These are phyloP conservation scores for Amazona vittata DNA, from an alignment of 2,113 vertebrate genomes.

Conservation along the genomic window DNA sequence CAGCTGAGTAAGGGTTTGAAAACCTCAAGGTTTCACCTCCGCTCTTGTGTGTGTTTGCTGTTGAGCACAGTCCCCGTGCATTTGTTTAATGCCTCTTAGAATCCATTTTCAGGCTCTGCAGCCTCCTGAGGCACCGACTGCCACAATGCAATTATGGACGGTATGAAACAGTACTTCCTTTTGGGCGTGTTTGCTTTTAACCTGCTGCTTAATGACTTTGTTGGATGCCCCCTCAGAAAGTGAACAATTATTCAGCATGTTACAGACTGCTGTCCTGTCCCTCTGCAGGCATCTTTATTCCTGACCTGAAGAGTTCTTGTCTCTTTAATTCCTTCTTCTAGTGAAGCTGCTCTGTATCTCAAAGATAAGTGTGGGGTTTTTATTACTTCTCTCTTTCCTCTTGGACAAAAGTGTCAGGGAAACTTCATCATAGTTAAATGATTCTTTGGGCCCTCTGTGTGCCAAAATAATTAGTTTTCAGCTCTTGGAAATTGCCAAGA, in stretches of 20 bases:
- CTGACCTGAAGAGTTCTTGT: background rate
- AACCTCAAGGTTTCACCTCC: background rate
- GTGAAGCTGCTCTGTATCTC: background rate
- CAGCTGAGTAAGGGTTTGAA: background rate
- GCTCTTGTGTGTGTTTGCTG: background rate
- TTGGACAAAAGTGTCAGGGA: background rate
- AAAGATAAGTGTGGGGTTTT: background rate
- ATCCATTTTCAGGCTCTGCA: constrained; percentile 22
- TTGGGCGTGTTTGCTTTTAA: constrained; percentile 55
- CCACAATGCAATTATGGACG: background rate
- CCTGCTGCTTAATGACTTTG: constrained; percentile 47
- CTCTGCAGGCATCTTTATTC: background rate
- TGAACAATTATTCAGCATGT: background rate
- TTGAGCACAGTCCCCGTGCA: background rate
- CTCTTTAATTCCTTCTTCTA: background rate
- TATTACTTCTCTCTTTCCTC: background rate
- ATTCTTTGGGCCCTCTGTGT: background rate
- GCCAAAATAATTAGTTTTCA: constrained; percentile 20
- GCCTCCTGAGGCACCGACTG: background rate
- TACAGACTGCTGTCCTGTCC: background rate
- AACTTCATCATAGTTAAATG: background rate
- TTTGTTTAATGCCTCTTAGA: constrained; percentile 31
- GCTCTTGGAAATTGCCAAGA: background rate
- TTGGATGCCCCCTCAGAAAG: constrained; percentile 39
- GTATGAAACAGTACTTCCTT: constrained; percentile 30